Base-by-base conservation (phyloP, 2,797 vertebrate species). In the Notolepis coatsorum region DNA sequence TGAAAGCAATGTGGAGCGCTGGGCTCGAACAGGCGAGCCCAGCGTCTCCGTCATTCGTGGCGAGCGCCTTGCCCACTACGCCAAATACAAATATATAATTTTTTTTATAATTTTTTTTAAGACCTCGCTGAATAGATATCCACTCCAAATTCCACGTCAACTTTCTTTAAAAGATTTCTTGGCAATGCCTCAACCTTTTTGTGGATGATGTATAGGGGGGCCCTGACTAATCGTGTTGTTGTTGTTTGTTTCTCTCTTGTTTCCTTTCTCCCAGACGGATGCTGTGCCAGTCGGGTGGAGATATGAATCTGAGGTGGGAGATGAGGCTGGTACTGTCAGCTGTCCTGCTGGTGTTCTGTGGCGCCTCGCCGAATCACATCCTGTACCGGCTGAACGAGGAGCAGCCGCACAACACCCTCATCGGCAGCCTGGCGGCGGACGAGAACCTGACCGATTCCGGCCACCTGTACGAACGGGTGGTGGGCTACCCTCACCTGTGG, bases 381-480 rank as follows among this genome's bases (percentile, higher is more conserved):
- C 60, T 87, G 43, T 99, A 98, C 76, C 94, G 93, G 30, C 92
- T 97, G n/a, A 84, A 80, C 0, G 98, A 99, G 75, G 98, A 99
- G 35, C 97, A 97, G 69, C 97, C 98, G 0, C 96, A 97, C 55
- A 98, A 97, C 89, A 95, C 94, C 0, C 89, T 97, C 58, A 96
- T 99, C 2, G 97, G 96, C 38, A 99, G 97, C 88, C 81, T 99
- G 59, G 97, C 97, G 0, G 86, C 96, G 0, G 97, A 98, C 82
- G 94, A 94, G 0, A 97, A 97, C 56, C 92, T 99, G 18, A 96
- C 96, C 0, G 96, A 98, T 0, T 89, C 94, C 1, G 96, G 96
- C 2, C 97, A 98, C 70, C 94, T 98, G 21, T 99, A 98, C 90
- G 99, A 98, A 86, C 92, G 98, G 53, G 97, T 99, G 79, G 93